Conservation (phyloP, 2,888 invertebrate species). For the Aromia moschata region DNA sequence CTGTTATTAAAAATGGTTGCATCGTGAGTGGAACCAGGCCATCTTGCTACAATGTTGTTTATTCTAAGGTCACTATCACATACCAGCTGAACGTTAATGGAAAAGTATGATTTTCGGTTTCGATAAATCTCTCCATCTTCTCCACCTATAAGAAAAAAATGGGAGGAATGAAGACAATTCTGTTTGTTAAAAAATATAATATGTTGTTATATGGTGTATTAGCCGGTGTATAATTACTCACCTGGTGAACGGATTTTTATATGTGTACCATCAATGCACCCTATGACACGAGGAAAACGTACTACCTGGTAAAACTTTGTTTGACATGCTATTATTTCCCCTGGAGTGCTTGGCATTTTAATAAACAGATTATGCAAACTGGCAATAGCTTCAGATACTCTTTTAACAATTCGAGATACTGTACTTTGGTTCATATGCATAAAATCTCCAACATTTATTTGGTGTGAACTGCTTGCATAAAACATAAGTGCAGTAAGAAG, state of each 20-base stretch:
- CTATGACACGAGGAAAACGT: slow-evolving; percentile 9
- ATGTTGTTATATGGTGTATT: not conserved
- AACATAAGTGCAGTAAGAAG: not conserved
- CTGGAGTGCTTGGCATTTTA: slow-evolving; percentile 3
- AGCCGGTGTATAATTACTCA: not conserved
- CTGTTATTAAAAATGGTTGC: no score
- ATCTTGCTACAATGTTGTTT: slow-evolving; percentile 9
- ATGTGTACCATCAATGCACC: slow-evolving; percentile 9
- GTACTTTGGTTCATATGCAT: not conserved
- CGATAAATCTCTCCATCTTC: slow-evolving; percentile 8
- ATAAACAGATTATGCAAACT: not conserved
- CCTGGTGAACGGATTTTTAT: slow-evolving; percentile 10
- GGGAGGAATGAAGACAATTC: not conserved
- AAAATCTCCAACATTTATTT: not conserved
- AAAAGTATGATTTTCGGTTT: slow-evolving; percentile 12
- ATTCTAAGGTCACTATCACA: slow-evolving; percentile 9
- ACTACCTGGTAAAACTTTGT: slow-evolving; percentile 3
- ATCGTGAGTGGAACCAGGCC: slow-evolving; percentile 26
- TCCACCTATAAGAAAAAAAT: slow-evolving; percentile 7
- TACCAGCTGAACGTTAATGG: slow-evolving; percentile 12
- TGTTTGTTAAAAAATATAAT: not conserved
- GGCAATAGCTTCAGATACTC: not conserved
- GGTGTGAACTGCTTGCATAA: not conserved
- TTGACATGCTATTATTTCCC: not conserved
- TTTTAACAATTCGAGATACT: not conserved